phyloP scores from a whole-genome alignment of 2,797 vertebrate species.

The Gymnopithys bicolor region DNA sequence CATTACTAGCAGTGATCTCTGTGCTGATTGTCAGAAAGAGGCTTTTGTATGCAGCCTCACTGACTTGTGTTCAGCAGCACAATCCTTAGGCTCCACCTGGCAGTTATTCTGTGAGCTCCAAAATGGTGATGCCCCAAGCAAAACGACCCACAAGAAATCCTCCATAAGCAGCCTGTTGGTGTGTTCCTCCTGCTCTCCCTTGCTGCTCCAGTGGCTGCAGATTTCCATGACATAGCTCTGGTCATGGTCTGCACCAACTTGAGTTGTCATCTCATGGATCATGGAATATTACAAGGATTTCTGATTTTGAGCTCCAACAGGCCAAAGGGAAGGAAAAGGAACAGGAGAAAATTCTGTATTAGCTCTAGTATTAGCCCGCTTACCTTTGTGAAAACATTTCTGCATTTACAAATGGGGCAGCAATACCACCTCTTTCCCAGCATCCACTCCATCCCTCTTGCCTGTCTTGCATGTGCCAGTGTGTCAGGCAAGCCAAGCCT shows the following conservation, averaged over 20 bases:
- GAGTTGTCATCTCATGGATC: background rate
- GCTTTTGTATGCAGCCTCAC: background rate
- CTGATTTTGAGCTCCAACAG: background rate
- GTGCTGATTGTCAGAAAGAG: background rate
- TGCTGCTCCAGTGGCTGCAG: background rate
- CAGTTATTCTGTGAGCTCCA: background rate
- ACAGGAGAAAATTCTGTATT: background rate
- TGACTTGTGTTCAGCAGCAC: background rate
- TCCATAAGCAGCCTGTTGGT: background rate
- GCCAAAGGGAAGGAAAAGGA: background rate
- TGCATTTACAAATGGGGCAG: background rate
- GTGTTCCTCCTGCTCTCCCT: background rate
- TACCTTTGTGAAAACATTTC: background rate
- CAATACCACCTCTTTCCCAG: background rate
- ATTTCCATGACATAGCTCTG: background rate
- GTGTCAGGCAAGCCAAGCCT: background rate
- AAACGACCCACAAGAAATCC: background rate
- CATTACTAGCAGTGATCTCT: background rate
- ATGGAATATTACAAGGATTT: background rate
- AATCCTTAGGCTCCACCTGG: background rate
- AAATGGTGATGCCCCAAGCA: background rate
- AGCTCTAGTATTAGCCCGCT: background rate
- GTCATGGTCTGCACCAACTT: background rate
- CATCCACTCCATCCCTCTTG: rapidly evolving
- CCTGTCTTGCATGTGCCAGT: rapidly evolving